These are phyloP conservation scores for Nyctalus aviator DNA, from an alignment of 2,797 vertebrate genomes.

Conservation along the genomic window DNA sequence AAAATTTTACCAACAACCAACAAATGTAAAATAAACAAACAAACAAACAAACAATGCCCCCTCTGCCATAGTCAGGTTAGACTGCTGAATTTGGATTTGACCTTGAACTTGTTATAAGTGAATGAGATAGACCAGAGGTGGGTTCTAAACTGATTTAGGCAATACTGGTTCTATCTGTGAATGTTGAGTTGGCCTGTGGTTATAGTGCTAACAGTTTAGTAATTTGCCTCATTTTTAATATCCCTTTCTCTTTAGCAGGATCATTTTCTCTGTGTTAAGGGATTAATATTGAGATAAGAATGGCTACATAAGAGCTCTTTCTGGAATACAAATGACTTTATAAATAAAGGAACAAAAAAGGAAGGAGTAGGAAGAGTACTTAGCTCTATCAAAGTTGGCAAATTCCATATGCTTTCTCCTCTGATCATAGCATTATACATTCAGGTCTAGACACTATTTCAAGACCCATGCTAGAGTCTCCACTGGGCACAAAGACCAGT, in stretches of 20 bases:
- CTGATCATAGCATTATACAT: accelerated
- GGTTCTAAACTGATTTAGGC: constrained; percentile 32
- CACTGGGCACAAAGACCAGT: neutral
- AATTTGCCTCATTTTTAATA: constrained; percentile 65
- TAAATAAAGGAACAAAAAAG: constrained; percentile 40
- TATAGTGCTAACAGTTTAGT: constrained; percentile 61
- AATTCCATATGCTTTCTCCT: neutral
- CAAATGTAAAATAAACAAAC: neutral
- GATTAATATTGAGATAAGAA: constrained; percentile 65
- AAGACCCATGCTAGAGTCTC: neutral
- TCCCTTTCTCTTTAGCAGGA: constrained; percentile 66
- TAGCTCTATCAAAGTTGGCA: neutral
- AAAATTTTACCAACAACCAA: constrained; percentile 20
- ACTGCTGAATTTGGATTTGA: constrained; percentile 18
- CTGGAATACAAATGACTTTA: constrained; percentile 70
- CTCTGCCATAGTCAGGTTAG: neutral
- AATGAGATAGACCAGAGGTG: constrained; percentile 17
- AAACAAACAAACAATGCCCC: neutral
- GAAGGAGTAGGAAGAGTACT: neutral
- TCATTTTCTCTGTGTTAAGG: constrained; percentile 73
- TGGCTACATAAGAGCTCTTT: constrained; percentile 63
- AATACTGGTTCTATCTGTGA: neutral
- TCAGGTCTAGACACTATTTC: neutral
- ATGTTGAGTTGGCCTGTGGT: constrained; percentile 55
- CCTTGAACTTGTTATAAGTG: constrained; percentile 21